A percentile compares a stretch with the other conserved stretches of the same genome.
These are phyloP conservation scores for Zaprionus bogoriensis DNA, from an alignment of 2,888 invertebrate genomes.

Conservation along the genomic window DNA sequence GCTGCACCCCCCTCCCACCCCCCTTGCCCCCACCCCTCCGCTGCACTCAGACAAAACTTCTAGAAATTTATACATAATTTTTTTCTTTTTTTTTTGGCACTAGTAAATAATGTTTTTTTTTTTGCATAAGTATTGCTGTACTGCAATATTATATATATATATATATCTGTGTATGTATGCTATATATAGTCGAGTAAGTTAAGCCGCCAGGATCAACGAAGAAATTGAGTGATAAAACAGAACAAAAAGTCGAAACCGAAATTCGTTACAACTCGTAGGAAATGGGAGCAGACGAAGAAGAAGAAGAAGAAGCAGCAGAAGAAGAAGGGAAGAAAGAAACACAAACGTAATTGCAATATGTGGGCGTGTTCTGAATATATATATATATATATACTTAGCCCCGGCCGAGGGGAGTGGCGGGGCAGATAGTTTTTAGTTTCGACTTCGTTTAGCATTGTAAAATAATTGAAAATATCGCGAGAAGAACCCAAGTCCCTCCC, in stretches of 20 bases:
- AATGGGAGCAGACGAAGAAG: not conserved
- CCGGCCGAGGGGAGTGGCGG: no score
- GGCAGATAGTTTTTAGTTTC: not conserved
- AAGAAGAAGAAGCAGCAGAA: not conserved
- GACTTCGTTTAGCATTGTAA: not conserved
- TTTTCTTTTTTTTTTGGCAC: slow-evolving; percentile 25
- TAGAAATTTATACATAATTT: slow-evolving; percentile 9
- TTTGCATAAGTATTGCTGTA: slow-evolving; percentile 26
- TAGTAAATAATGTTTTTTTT: slow-evolving; percentile 53
- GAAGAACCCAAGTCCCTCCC: not conserved
- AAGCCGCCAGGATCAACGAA: slow-evolving; percentile 82
- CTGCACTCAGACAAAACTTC: slow-evolving; percentile 28
- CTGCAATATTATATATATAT: slow-evolving; percentile 10
- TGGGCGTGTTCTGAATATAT: no score
- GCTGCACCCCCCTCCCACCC: not conserved
- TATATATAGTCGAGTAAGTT: slow-evolving; percentile 9
- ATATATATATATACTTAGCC: no score
- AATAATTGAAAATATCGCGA: slow-evolving; percentile 15
- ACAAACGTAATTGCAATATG: slow-evolving; percentile 51
- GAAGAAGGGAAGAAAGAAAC: not conserved
- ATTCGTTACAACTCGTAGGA: slow-evolving; percentile 13
- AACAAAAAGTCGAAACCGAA: slow-evolving; percentile 15
- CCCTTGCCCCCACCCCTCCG: slow-evolving; percentile 6
- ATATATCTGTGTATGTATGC: slow-evolving; percentile 24
- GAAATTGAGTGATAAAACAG: slow-evolving; percentile 80